Conservation (phyloP, 2,888 invertebrate genomes). For the Charanyca ferruginea region DNA sequence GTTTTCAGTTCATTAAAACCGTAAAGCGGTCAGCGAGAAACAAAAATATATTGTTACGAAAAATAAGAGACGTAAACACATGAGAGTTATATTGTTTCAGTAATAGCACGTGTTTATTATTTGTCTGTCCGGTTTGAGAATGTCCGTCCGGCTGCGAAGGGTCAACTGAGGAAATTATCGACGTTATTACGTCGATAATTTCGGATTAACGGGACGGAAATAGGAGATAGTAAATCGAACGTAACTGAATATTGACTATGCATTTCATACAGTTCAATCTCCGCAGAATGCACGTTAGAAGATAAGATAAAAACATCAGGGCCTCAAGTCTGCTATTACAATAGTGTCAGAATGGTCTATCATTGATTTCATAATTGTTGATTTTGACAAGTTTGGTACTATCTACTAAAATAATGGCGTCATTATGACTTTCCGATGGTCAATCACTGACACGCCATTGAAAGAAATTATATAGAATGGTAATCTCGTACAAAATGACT, state of each 20-base stretch:
- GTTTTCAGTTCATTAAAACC: slow-evolving; percentile 68
- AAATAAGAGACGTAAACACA: slow-evolving; percentile 71
- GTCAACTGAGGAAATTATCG: slow-evolving; percentile 18
- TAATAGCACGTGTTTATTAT: slow-evolving; percentile 44
- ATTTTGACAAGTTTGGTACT: too few relatives aligned
- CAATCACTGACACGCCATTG: too few relatives aligned
- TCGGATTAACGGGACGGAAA: not conserved
- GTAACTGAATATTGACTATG: slow-evolving; percentile 3
- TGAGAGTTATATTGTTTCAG: slow-evolving; percentile 66
- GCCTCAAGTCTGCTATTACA: too few relatives aligned
- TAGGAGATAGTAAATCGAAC: slow-evolving; percentile 2
- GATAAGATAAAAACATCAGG: slow-evolving; percentile 14
- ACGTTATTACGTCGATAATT: too few relatives aligned
- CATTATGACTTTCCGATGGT: too few relatives aligned
- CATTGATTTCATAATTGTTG: too few relatives aligned
- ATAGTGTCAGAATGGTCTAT: too few relatives aligned
- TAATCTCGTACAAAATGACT: too few relatives aligned
- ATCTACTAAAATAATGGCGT: too few relatives aligned
- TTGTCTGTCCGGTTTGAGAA: slow-evolving; percentile 29
- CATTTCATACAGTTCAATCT: slow-evolving; percentile 14
- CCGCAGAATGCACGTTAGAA: not conserved
- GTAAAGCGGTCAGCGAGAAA: slow-evolving; percentile 74
- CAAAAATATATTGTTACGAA: slow-evolving; percentile 73
- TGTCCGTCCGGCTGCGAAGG: slow-evolving; percentile 28
- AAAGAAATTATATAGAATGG: too few relatives aligned